Base-by-base conservation (phyloP, 2,888 invertebrate genomes). In the Tetrapedia diversipes region DNA sequence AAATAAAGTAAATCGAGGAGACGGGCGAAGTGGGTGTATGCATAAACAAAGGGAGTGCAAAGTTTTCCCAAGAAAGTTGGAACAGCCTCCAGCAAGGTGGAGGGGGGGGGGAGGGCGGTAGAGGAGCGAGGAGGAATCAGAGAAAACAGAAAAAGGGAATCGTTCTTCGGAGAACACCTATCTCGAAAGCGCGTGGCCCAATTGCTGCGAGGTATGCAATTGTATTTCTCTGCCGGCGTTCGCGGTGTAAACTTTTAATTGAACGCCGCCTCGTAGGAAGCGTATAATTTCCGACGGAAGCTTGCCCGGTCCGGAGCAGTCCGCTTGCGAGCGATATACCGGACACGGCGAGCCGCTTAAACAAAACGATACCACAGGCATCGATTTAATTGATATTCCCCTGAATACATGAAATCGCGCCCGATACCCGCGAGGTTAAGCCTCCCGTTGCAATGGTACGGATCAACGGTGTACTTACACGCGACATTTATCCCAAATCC, bases 181-280 rank as follows among this genome's bases (percentile, higher is more conserved):
- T 59, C 45, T 47, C 53, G 29, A 60, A 66, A 64, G 54, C 57
- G 14, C 45, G n/a, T 37, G 43, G 45, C 54, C 57, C 27, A 68
- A 77, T 72, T 37, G 65, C 43, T 32, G 53, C 66, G 47, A 45
- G 68, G 60, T 65, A 60, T 63, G 73, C 73, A 61, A 41, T 73
- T 75, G 54, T 56, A 67, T 45, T 47, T 39, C 56, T 39, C 8
- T 22, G 43, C n/a, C n/a, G n/a, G n/a, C n/a, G n/a, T n/a, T n/a
- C n/a, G n/a, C n/a, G n/a, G n/a, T n/a, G n/a, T 64, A 75, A 83
- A 84, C 79, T 85, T 84, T 83, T 80, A 81, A 85, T 84, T 76
- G 79, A 71, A 77, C 74, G 63, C 74, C 27, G n/a, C n/a, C n/a
- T n/a, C n/a, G 43, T 68, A 63, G 72, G 43, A 56, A 47, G 53